Percentiles rank a stretch among this genome's conserved stretches.
phyloP scores from a whole-genome alignment of 1,140 invertebrate genomes.

The Cyphomyrmex costatus region DNA sequence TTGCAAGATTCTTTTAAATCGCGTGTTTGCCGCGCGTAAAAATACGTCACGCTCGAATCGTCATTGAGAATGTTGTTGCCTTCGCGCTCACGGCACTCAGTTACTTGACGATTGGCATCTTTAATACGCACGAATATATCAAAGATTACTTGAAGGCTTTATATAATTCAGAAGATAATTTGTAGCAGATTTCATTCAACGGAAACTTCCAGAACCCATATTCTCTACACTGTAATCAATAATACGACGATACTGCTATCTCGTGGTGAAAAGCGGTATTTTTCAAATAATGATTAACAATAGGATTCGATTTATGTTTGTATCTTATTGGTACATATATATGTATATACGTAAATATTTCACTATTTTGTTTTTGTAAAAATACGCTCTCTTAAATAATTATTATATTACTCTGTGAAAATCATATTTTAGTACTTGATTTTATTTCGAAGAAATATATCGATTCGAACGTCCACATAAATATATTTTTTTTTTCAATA shows the following conservation, averaged over 20 bases:
- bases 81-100: background rate
- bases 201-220: background rate
- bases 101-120: background rate
- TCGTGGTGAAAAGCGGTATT: constrained; percentile 59
- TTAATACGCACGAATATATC: background rate
- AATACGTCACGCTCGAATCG: constrained; percentile 3
- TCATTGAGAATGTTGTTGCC: background rate
- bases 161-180: background rate
- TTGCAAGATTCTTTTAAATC: constrained; percentile 72
- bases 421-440: background rate
- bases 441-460: background rate
- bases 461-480: background rate
- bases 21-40: constrained; percentile 48
- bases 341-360: background rate
- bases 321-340: background rate
- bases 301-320: background rate
- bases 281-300: constrained; percentile 2
- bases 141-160: constrained; percentile 1
- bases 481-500: too few species aligned
- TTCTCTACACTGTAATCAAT: constrained; percentile 71
- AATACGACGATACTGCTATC: constrained; percentile 74
- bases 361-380: too few species aligned
- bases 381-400: background rate
- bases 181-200: background rate
- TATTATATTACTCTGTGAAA: background rate